phyloP scores from a whole-genome alignment of 2,113 vertebrate genomes.

The Cyanocitta stelleri region DNA sequence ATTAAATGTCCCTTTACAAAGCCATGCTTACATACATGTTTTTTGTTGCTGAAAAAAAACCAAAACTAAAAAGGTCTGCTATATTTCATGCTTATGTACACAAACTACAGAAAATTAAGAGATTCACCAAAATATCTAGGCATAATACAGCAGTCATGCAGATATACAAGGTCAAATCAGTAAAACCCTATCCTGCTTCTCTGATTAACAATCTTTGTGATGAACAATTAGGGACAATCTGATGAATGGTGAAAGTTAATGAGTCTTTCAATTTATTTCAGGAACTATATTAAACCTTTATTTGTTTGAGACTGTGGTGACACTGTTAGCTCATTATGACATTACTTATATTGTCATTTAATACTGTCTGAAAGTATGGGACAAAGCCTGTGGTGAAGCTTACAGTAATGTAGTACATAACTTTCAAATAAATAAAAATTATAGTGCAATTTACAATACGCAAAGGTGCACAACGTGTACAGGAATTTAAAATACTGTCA shows the following conservation, averaged over 20 bases:
- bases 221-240: neutral
- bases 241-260: neutral
- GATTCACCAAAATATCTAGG: neutral
- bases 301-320: neutral
- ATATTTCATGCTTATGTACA: neutral
- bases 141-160: neutral
- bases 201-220: neutral
- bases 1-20: neutral
- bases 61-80: neutral
- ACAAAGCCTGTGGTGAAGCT: neutral
- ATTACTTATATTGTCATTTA: neutral
- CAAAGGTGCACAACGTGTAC: neutral
- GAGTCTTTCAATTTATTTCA: neutral
- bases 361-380: neutral
- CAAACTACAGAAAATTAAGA: neutral
- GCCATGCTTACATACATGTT: neutral
- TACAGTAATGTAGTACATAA: neutral
- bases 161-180: neutral
- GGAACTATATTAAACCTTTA: neutral
- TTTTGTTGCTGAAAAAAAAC: neutral
- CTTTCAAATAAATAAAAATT: neutral
- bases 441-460: neutral
- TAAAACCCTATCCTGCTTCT: neutral
- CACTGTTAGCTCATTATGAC: neutral
- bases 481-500: neutral